Base-by-base conservation (phyloP, 2,888 invertebrate species). In the Adelphocoris suturalis region DNA sequence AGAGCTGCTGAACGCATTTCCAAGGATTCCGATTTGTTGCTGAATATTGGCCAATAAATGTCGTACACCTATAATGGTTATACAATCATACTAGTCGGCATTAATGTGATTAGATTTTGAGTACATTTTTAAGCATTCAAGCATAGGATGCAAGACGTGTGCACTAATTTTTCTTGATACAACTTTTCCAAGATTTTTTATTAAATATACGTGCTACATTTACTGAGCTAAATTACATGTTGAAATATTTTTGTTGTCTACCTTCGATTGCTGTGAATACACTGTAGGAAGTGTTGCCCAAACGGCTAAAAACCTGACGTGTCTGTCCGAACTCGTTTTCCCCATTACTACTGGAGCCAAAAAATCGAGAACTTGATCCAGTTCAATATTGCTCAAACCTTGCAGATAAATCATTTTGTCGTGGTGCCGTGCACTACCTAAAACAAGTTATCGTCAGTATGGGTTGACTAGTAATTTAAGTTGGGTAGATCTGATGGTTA, bases 361-460 rank as follows among this genome's bases (percentile, higher is more conserved):
- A 92, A 94, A 95, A 84, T 94, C 94, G 48, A 94, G 93, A 2
- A 95, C 95, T 92, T 94, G 94, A 7, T 94, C 94, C 46, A 95
- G 92, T 91, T 95, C 95, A 89, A 95, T 94, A 92, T 96, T 97
- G 91, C 96, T 95, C 0, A 96, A 93, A 0, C 96, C 96, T 93
- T 96, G 96, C 0, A 96, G 93, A 94, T 96, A 96, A 4, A 96
- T 93, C 95, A 96, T 95, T 90, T 96, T 95, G 91, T 96, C 95
- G 90, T 95, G 94, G 91, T 96, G 96, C 92, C 95, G 95, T 0
- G 95, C 95, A 82, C 95, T 95, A 91, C 95, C 96, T 96, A 91
- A 27, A 92, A 92, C 68, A 19, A 68, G 5, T 23, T 23, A 37
- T 37, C 7, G 7, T 37, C 37, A 37, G 37, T 37, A 37, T 37